Conservation (phyloP, 2,113 vertebrate species). For the Etia nguti region DNA sequence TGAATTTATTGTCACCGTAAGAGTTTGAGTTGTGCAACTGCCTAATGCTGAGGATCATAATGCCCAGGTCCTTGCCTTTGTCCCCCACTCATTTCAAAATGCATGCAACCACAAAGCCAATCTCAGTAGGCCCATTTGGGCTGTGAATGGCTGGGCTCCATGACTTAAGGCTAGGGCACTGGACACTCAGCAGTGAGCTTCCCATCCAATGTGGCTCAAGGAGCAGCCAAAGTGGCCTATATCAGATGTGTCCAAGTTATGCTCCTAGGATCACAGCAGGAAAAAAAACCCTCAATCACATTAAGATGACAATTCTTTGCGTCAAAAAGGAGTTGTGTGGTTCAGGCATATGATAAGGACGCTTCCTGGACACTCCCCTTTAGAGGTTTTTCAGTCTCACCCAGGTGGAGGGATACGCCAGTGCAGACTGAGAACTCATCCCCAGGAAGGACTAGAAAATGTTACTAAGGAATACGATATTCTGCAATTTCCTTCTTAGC, state of each 20-base stretch:
- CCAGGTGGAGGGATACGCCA: background rate
- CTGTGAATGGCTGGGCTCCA: background rate
- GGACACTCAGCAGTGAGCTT: background rate
- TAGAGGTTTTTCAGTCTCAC: background rate
- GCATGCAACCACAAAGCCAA: background rate
- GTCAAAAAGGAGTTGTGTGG: background rate
- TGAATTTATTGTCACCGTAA: background rate
- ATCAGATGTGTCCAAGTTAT: background rate
- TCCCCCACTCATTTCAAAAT: background rate
- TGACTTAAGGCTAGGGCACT: background rate
- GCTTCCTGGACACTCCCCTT: background rate
- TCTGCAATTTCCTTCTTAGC: background rate
- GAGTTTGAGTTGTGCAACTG: background rate
- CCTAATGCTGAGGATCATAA: background rate
- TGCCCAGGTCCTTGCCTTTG: background rate
- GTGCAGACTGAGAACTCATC: background rate
- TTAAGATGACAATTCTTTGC: background rate
- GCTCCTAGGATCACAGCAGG: background rate
- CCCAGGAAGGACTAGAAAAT: background rate
- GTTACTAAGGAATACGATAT: background rate
- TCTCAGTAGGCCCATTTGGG: background rate
- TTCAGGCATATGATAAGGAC: background rate
- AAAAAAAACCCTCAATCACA: background rate
- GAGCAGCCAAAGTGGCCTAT: background rate
- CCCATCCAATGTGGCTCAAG: background rate